Percentiles rank a stretch among this genome's conserved stretches.
Conservation (phyloP, 92 coral and sea anemone genomes). For the Actinernus sp. region DNA sequence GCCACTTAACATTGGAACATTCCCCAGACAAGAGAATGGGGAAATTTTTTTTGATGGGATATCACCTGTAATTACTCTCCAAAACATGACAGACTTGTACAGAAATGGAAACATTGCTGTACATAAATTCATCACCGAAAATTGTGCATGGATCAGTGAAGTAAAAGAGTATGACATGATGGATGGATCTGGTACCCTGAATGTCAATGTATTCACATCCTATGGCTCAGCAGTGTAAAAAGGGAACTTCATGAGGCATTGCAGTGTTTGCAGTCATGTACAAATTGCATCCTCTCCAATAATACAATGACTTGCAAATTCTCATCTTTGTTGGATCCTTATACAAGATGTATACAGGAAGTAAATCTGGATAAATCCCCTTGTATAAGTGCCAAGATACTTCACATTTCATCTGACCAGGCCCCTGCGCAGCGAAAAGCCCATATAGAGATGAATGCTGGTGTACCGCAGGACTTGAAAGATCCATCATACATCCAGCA, state of each 20-base stretch:
- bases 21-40: constrained; percentile 55
- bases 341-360: too few species aligned
- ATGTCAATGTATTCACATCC: too few species aligned
- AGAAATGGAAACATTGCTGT: constrained; percentile 33
- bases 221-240: too few species aligned
- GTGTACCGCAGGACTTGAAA: too few species aligned
- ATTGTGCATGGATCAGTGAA: constrained; percentile 64
- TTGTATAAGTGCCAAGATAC: too few species aligned
- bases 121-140: constrained; percentile 35
- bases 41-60: constrained; percentile 62
- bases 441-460: too few species aligned
- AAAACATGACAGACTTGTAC: constrained; percentile 50
- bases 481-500: too few species aligned
- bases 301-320: constrained; percentile 14
- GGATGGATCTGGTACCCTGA: constrained; percentile 51
- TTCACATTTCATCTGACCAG: too few species aligned
- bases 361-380: too few species aligned
- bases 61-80: constrained; percentile 20
- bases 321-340: too few species aligned
- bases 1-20: constrained; percentile 70
- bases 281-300: constrained; percentile 18
- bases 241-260: too few species aligned
- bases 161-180: constrained; percentile 63
- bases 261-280: constrained; percentile 35
- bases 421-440: too few species aligned